Evolutionary conservation across 1,140 invertebrate species (phyloP).

Genomic region (Achroia grisella): DNA sequence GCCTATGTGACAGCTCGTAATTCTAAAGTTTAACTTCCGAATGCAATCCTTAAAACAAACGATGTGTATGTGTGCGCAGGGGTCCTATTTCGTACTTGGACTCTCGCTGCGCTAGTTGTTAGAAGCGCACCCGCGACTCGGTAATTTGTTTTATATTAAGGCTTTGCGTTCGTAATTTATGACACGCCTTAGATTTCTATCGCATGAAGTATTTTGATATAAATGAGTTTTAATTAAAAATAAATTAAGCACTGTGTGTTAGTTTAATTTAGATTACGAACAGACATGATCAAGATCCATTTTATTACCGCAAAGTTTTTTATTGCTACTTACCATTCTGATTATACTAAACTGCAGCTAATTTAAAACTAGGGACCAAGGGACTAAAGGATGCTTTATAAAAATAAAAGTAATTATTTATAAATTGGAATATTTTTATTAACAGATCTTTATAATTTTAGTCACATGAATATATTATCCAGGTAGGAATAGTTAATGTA

Average conservation of each 20-base stretch:
- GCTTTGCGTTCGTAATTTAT: constrained; percentile 1
- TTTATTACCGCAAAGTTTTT: background rate
- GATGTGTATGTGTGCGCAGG: constrained; percentile 17
- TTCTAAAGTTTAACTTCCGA: constrained; percentile 45
- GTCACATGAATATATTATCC: background rate
- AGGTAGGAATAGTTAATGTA: background rate
- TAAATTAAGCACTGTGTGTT: constrained; percentile 2
- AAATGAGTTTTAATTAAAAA: constrained; percentile 4
- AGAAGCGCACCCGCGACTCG: background rate
- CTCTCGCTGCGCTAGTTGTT: background rate
- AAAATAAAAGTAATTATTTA: constrained; percentile 23
- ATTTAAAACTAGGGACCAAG: background rate
- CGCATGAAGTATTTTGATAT: constrained; percentile 2
- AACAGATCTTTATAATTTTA: constrained; percentile 60
- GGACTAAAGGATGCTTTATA: background rate
- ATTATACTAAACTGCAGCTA: background rate
- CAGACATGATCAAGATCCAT: background rate
- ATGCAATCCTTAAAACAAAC: constrained; percentile 37
- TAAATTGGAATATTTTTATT: constrained; percentile 66
- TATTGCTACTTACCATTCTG: constrained; percentile 1
- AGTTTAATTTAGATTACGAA: background rate
- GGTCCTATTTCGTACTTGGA: constrained; percentile 9
- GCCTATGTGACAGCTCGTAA: constrained; percentile 51
- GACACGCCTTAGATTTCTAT: constrained; percentile 1
- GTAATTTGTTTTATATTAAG: constrained; percentile 1